phyloP scores from a whole-genome alignment of 2,797 vertebrate genomes.

The Coregonus sp. region DNA sequence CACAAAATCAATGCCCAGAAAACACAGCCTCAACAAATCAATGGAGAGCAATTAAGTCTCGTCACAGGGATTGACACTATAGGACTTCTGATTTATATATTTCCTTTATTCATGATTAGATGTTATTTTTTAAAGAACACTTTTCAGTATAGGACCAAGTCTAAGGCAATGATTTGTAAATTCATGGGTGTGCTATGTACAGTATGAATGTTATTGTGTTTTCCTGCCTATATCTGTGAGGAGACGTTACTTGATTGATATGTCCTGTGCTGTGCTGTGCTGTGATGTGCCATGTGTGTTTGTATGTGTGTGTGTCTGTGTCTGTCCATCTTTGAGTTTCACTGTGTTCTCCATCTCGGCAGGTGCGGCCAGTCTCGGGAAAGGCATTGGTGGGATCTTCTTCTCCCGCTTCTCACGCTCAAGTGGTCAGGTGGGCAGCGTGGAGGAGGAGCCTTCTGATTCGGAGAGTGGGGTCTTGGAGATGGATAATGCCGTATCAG shows the following conservation, averaged over 20 bases:
- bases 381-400: slow-evolving; percentile 92
- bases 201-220: neutral
- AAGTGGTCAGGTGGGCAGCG: slow-evolving; percentile 73
- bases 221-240: no score
- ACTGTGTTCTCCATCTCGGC: slow-evolving; percentile 14
- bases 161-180: neutral
- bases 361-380: slow-evolving; percentile 94
- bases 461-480: slow-evolving; percentile 61
- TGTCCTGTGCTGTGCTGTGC: neutral
- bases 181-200: slow-evolving; percentile 6
- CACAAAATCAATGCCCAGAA: slow-evolving; percentile 11
- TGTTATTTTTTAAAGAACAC: neutral
- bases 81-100: neutral
- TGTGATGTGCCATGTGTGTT: neutral
- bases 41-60: slow-evolving; percentile 39
- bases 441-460: slow-evolving; percentile 65
- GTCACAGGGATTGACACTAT: slow-evolving; percentile 15
- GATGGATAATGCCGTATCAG: slow-evolving; percentile 32
- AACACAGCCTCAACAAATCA: slow-evolving; percentile 31
- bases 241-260: no score
- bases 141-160: neutral
- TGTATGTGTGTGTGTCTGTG: neutral
- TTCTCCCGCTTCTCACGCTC: slow-evolving; percentile 92
- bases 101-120: slow-evolving; percentile 6
- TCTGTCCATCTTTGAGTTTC: neutral